Evolutionary conservation across 2,113 vertebrate species (phyloP), one percentile per base, ranked within the genome.

Genomic region (Elephantulus edwardii): DNA sequence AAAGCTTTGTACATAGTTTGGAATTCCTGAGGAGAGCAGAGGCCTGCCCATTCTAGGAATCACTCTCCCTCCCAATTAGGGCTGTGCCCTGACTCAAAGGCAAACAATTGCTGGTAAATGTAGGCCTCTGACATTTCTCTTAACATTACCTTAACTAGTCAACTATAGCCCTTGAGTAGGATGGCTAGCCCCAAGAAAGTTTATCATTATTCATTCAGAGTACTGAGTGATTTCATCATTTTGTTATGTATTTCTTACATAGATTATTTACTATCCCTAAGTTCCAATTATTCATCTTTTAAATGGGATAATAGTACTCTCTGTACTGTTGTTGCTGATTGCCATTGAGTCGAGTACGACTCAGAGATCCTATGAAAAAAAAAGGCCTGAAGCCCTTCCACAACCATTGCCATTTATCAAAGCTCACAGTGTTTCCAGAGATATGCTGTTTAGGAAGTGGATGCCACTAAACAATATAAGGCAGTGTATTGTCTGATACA

Each of bases 1-100:
- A 74, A 60, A 52, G 42, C 42, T 90, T 93, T 80, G 44, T 88
- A 77, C 94, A n/a, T 52, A 62, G 20, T 46, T 54, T 80, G n/a
- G 54, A 88, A 86, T 74, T 68, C 89, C 83, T 86, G 40, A 79
- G 79, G 76, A 56, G 38, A 71, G n/a, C 50, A 86, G 35, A 92
- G 56, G 4, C n/a, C 60, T 83, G 42, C 42, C 76, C n/a, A 44
- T 88, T 35, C 38, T 19, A 74, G 60, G 35, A 74, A 62, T n/a
- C 19, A 33, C 28, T 5, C 28, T 56, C 22, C 60, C 33, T 42
- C 24, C 10, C 11, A 44, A 35, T 26, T 72, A 68, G 74, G 60
- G 13, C 0, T 52, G 2, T 58, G 26, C 74, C 83, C 48, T 94
- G 16, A 78, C 54, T 83, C 66, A 74, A 77, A 80, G 40, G 42